Evolutionary conservation across 2,797 vertebrate species (phyloP).

Genomic region (Harpagifer antarcticus): DNA sequence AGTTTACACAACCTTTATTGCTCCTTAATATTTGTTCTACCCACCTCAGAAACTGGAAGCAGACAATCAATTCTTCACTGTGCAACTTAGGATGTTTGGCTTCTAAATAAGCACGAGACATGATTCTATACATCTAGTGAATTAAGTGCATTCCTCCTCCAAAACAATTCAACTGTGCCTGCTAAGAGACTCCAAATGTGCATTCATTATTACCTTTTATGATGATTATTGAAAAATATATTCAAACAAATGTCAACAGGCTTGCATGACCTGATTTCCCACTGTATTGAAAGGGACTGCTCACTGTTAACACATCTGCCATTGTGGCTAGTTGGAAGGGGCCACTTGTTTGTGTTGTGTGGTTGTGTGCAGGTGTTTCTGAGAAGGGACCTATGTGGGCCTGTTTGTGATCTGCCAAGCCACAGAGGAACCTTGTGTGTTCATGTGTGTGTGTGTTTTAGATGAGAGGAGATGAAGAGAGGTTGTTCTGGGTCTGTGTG

Average conservation of each 20-base stretch:
- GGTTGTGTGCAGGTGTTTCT: constrained; percentile 62
- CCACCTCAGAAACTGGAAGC: background rate
- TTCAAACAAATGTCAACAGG: background rate
- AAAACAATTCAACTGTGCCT: no score
- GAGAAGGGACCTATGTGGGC: constrained; percentile 14
- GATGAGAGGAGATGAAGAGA: background rate
- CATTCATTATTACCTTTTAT: constrained; percentile 1
- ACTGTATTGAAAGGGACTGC: background rate
- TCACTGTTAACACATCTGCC: background rate
- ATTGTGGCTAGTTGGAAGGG: background rate
- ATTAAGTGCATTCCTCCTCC: background rate
- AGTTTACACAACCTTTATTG: constrained; percentile 13
- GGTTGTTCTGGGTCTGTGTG: constrained; percentile 17
- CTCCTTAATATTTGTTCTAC: background rate
- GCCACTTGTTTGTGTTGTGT: constrained; percentile 39
- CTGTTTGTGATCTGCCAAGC: constrained; percentile 54
- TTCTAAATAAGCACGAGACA: constrained; percentile 1
- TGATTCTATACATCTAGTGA: constrained; percentile 10
- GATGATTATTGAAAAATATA: background rate
- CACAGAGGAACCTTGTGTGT: constrained; percentile 20
- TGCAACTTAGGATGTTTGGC: background rate
- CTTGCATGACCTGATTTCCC: no score
- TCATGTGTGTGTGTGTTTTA: background rate
- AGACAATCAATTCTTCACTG: background rate
- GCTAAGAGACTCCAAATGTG: background rate